phyloP scores from a whole-genome alignment of 2,888 invertebrate genomes.

The Acleris emargana region DNA sequence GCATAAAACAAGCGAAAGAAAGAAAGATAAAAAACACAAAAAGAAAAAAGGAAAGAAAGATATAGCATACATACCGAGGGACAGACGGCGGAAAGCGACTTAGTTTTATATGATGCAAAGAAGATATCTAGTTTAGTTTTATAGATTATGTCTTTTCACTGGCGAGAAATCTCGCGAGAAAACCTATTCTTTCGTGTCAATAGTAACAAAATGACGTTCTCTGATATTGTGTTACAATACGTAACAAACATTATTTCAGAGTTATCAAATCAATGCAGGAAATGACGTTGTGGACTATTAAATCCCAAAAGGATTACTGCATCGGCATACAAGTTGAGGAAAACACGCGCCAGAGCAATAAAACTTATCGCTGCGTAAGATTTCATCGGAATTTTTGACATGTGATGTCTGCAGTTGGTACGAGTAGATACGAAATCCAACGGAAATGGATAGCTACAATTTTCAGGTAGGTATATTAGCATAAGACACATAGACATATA shows the following conservation, averaged over 20 bases:
- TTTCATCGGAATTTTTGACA: conserved; percentile 28
- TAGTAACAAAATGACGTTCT: background rate
- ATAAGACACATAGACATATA: too few species aligned
- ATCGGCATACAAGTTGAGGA: conserved; percentile 20
- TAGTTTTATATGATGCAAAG: too few species aligned
- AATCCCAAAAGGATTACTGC: conserved; percentile 29
- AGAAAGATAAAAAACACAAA: too few species aligned
- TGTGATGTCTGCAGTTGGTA: conserved; percentile 8
- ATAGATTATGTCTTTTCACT: too few species aligned
- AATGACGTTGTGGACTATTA: conserved; percentile 29
- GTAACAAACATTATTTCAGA: conserved; percentile 6
- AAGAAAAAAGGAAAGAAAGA: too few species aligned
- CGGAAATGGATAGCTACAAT: background rate
- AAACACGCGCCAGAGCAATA: conserved; percentile 24
- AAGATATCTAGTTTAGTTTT: too few species aligned
- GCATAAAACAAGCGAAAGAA: too few species aligned
- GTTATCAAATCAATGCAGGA: conserved; percentile 31
- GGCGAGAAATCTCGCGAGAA: background rate
- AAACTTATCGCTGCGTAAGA: conserved; percentile 27
- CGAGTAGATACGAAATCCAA: background rate
- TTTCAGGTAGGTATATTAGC: background rate
- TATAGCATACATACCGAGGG: too few species aligned
- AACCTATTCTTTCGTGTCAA: background rate
- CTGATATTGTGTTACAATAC: background rate
- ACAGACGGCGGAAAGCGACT: too few species aligned